Conservation (phyloP, 2,113 vertebrate species). For the Microcebus ravelobensis region DNA sequence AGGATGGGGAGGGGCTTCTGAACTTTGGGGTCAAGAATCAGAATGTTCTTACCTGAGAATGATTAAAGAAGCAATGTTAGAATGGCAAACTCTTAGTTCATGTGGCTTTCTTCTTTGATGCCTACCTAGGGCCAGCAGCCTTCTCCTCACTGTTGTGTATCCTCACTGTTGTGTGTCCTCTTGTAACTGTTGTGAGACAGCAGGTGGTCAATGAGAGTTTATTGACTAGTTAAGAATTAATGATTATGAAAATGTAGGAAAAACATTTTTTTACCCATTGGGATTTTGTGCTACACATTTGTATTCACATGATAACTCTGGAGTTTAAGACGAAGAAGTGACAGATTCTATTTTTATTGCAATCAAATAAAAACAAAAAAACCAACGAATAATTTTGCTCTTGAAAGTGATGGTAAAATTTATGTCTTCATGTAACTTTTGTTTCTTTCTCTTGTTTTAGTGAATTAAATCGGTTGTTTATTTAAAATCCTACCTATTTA, state of each 20-base stretch:
- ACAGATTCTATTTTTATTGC: neutral
- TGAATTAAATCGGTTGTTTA: conserved; percentile 16
- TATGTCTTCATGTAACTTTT: neutral
- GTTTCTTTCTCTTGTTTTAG: neutral
- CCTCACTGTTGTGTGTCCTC: neutral
- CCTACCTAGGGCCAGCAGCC: neutral
- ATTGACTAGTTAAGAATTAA: neutral
- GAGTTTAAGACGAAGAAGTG: neutral
- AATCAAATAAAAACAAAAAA: neutral
- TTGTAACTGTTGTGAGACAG: neutral
- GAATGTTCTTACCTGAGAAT: neutral
- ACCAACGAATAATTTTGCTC: neutral
- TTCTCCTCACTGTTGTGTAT: neutral
- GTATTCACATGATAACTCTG: conserved; percentile 39
- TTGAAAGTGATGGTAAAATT: neutral
- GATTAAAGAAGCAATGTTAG: neutral
- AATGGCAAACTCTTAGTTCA: neutral
- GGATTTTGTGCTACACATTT: conserved; percentile 27
- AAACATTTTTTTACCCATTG: conserved; percentile 30
- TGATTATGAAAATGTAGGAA: neutral
- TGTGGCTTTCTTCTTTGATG: neutral
- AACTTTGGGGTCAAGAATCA: neutral
- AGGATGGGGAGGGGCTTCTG: neutral
- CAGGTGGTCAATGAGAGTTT: neutral
- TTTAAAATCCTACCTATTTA: neutral